phyloP scores from a whole-genome alignment of 2,113 vertebrate species.

The Solea senegalensis region DNA sequence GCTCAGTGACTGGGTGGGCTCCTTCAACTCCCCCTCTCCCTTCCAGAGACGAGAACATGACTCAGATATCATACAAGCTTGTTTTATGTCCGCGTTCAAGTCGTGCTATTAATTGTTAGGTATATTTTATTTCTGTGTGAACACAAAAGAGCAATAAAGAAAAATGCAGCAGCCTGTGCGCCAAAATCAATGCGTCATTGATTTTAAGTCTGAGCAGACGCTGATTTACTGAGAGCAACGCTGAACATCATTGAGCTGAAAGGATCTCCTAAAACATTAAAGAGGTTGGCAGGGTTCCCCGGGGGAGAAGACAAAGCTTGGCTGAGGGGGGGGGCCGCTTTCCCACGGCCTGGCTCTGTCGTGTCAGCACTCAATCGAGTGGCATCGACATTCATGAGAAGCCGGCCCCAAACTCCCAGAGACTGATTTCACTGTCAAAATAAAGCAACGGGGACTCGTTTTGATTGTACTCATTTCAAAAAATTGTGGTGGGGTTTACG shows the following conservation, averaged over 20 bases:
- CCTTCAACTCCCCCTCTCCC: slow-evolving; percentile 68
- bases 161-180: slow-evolving; percentile 7
- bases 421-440: slow-evolving; percentile 47
- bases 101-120: slow-evolving; percentile 29
- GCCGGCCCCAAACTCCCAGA: slow-evolving; percentile 29
- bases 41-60: slow-evolving; percentile 64
- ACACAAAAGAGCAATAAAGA: slow-evolving; percentile 19
- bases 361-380: slow-evolving; percentile 76
- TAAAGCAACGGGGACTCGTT: not conserved
- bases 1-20: slow-evolving; percentile 62
- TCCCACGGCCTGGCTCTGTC: slow-evolving; percentile 78
- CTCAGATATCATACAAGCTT: slow-evolving; percentile 57
- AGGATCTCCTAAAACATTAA: slow-evolving; percentile 64
- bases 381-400: slow-evolving; percentile 52
- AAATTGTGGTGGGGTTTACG: too few species aligned
- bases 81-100: slow-evolving; percentile 23
- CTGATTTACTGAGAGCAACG: slow-evolving; percentile 54
- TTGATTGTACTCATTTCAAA: not conserved
- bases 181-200: slow-evolving; percentile 38
- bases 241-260: slow-evolving; percentile 55
- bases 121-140: slow-evolving; percentile 5
- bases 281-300: slow-evolving; percentile 71
- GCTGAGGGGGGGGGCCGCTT: slow-evolving; percentile 64
- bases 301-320: slow-evolving; percentile 68
- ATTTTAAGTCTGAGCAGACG: slow-evolving; percentile 30